A percentile compares a stretch with the other conserved stretches of the same genome.
These are phyloP conservation scores for Erebia epiphron DNA, from an alignment of 2,888 invertebrate genomes.

Conservation along the genomic window DNA sequence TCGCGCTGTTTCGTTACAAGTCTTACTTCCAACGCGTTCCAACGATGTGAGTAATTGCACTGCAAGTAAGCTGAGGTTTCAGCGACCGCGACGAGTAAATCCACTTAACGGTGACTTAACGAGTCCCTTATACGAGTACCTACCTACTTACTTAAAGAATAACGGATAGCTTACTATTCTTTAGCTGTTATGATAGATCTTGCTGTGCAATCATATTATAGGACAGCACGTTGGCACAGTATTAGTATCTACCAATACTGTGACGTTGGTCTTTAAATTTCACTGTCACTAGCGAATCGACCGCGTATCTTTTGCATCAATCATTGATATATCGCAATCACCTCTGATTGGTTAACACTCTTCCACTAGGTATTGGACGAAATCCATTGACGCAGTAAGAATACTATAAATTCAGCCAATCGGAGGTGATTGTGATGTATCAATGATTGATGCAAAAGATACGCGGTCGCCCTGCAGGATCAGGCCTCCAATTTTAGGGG, in stretches of 20 bases:
- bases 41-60: constrained; percentile 17
- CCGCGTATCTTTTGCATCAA: too few species aligned
- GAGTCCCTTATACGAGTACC: neutral
- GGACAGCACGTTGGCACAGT: neutral
- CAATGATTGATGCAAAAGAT: too few species aligned
- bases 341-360: too few species aligned
- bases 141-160: constrained; percentile 16
- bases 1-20: neutral
- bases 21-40: constrained; percentile 1
- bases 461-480: too few species aligned
- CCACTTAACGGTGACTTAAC: constrained; percentile 11
- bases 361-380: too few species aligned
- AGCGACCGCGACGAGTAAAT: constrained; percentile 13
- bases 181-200: neutral
- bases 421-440: too few species aligned
- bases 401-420: too few species aligned
- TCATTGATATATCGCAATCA: too few species aligned
- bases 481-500: too few species aligned
- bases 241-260: too few species aligned
- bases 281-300: too few species aligned
- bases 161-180: neutral
- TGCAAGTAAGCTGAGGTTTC: constrained; percentile 9
- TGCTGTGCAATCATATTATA: neutral
- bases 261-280: neutral
- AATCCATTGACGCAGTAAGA: too few species aligned